These are phyloP conservation scores for Deilephila porcellus DNA, from an alignment of 2,888 invertebrate genomes.

Conservation along the genomic window DNA sequence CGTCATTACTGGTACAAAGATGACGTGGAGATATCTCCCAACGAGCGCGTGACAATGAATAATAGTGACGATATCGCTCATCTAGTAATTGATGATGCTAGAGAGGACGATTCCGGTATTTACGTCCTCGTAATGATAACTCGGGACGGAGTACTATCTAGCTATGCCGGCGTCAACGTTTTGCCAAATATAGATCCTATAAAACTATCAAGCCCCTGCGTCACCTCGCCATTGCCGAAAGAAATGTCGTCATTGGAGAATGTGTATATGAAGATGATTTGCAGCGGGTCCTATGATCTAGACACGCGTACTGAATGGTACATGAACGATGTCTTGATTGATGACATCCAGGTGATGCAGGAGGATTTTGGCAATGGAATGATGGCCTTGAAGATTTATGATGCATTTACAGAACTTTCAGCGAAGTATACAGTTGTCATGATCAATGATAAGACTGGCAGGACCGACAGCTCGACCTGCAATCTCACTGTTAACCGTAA, in stretches of 20 bases:
- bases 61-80: neutral
- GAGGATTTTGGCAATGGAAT: slow-evolving; percentile 4
- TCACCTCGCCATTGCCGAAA: neutral
- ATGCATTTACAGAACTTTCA: neutral
- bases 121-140: slow-evolving; percentile 1
- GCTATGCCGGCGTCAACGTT: neutral
- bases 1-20: slow-evolving; percentile 5
- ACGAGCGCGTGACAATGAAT: neutral
- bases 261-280: neutral
- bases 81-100: neutral
- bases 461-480: neutral
- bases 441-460: neutral
- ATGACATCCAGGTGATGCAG: neutral
- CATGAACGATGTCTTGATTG: neutral
- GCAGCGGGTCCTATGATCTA: neutral
- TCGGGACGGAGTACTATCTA: neutral
- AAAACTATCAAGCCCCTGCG: neutral
- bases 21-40: neutral
- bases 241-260: neutral
- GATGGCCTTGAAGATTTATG: neutral
- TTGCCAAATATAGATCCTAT: neutral
- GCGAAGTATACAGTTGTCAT: neutral
- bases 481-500: neutral
- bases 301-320: neutral
- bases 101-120: neutral